phyloP scores from a whole-genome alignment of 2,797 vertebrate genomes.

The Pseudocheirus occidentalis region DNA sequence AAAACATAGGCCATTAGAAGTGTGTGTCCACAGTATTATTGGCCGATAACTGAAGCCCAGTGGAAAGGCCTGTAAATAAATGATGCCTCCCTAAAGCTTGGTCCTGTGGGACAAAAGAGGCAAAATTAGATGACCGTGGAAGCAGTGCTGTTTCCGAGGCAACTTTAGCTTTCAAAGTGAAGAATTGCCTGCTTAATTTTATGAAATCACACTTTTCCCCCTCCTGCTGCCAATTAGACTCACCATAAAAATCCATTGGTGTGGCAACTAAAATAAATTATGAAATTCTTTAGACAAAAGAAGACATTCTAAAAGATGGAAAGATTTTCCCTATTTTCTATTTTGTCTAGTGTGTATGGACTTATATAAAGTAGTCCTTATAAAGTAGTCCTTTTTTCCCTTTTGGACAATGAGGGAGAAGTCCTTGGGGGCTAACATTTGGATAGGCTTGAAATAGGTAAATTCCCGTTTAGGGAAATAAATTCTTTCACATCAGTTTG shows the following conservation, averaged over 20 bases:
- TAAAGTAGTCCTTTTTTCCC: background rate
- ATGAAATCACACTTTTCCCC: constrained; percentile 76
- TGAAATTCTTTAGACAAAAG: constrained; percentile 75
- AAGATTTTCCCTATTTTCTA: constrained; percentile 2
- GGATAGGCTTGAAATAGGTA: constrained; percentile 44
- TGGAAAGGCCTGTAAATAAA: constrained; percentile 87
- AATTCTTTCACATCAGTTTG: constrained; percentile 43
- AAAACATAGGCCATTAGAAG: constrained; percentile 87
- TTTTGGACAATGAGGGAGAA: constrained; percentile 37
- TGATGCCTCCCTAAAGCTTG: constrained; percentile 82
- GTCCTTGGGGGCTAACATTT: constrained; percentile 14
- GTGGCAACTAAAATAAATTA: constrained; percentile 74
- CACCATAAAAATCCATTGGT: constrained; percentile 71
- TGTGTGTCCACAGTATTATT: constrained; percentile 86
- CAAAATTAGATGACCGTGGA: constrained; percentile 83
- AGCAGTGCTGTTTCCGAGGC: constrained; percentile 82
- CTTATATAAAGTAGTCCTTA: background rate
- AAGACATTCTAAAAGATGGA: constrained; percentile 50
- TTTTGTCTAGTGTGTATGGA: constrained; percentile 29
- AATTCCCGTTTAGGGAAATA: constrained; percentile 42
- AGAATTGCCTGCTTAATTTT: constrained; percentile 81
- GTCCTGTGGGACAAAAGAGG: constrained; percentile 81
- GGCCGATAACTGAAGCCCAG: constrained; percentile 83
- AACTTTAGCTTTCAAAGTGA: constrained; percentile 82
- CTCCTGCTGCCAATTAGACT: constrained; percentile 74